Base-by-base conservation (phyloP, 2,888 invertebrate genomes). In the Rhabditoides inermis region DNA sequence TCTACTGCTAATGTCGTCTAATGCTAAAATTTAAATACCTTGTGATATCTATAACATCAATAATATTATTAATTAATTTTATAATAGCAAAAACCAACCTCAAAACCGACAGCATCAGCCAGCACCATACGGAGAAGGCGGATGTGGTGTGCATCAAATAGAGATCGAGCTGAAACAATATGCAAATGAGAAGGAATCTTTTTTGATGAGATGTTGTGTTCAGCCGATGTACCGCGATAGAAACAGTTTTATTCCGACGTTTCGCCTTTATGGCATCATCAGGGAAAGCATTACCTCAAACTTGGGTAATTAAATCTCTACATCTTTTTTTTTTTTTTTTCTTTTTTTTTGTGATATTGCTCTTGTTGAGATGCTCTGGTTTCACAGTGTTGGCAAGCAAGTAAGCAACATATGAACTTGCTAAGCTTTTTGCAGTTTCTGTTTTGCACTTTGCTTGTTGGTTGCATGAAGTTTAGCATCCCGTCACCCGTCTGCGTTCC, bases 101-200 rank as follows among this genome's bases (percentile, higher is more conserved):
- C 5, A 72, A 53, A 18, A 73, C 58, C 15, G 73, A 73, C 20
- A 73, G 48, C 15, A 70, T 53, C 18, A 73, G 60, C 73, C 73
- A 73, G 46, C 72, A 72, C 65, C 72, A 72, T 3, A 72, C 72
- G 12, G 70, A 71, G 51, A 73, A 73, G 2, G 70, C 73, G 0
- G 71, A 69, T 22, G 73, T 69, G 2, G 70, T 58, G 45, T 73
- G 73, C 52, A 73, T 67, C 23, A 69, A 41, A 46, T 65, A 73
- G 32, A 73, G 54, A 44, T 70, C 70, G n/a, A 60, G 25, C 70
- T 71, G 51, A 54, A 69, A 49, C 22, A 27, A 20, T 27, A 39
- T 48, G 6, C 25, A 18, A 15, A 35, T 48, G 2, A 41, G 23
- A n/a, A n/a, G n/a, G n/a, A n/a, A n/a, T n/a, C n/a, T n/a, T n/a